These are phyloP conservation scores for Lepidocolaptes lacrymiger DNA, from an alignment of 2,797 vertebrate genomes.

Conservation along the genomic window DNA sequence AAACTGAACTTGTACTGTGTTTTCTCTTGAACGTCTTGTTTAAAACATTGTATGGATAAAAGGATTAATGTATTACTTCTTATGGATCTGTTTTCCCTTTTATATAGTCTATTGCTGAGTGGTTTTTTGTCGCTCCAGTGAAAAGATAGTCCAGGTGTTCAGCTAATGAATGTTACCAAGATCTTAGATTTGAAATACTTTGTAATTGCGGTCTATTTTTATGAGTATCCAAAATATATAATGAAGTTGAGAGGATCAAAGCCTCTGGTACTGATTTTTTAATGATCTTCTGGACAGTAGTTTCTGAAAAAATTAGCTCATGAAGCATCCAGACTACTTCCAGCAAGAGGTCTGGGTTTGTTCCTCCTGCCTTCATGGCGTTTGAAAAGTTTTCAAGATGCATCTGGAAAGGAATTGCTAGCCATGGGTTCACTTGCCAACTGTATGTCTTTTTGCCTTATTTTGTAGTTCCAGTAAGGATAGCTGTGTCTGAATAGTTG, in stretches of 20 bases:
- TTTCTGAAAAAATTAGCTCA: not conserved
- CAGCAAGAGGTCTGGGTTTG: not conserved
- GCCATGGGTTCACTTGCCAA: not conserved
- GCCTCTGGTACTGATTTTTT: not conserved
- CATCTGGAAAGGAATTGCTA: not conserved
- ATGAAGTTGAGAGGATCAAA: not conserved
- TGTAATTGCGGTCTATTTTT: not conserved
- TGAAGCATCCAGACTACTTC: not conserved
- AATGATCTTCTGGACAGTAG: not conserved
- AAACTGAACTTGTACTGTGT: not conserved
- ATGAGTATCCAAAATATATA: not conserved
- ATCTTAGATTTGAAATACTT: not conserved
- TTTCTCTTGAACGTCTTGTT: not conserved
- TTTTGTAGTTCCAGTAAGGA: not conserved
- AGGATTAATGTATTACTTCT: not conserved
- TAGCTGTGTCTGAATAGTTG: not conserved
- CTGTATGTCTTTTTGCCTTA: not conserved
- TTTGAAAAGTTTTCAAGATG: not conserved
- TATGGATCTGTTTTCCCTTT: not conserved
- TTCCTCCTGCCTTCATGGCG: not conserved
- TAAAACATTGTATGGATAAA: not conserved
- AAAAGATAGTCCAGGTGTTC: not conserved
- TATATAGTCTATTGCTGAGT: not conserved
- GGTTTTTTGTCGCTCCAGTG: not conserved
- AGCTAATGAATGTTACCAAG: not conserved